phyloP scores from a whole-genome alignment of 2,888 invertebrate genomes.

The Euclidia mi region DNA sequence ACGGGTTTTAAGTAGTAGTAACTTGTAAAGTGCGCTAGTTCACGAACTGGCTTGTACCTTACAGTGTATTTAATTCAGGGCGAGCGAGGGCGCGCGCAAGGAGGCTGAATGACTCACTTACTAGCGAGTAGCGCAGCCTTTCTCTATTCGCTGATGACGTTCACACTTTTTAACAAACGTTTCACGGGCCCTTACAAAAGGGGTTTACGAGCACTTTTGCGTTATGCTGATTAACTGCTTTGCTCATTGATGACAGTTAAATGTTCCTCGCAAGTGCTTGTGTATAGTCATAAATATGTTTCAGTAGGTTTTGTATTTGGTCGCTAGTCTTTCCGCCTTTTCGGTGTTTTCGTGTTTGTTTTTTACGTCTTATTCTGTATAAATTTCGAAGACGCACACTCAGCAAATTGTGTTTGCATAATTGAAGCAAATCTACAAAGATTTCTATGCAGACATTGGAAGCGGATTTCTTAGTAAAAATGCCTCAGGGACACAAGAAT shows the following conservation, averaged over 20 bases:
- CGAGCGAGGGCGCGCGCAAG: conserved; percentile 3
- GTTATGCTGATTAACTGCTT: conserved; percentile 50
- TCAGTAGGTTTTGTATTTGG: background rate
- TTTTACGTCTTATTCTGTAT: background rate
- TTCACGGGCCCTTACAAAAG: conserved; percentile 48
- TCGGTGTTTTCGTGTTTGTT: conserved; percentile 4
- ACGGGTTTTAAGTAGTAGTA: conserved; percentile 10
- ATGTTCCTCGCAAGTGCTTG: too few species aligned
- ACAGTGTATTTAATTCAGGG: conserved; percentile 46
- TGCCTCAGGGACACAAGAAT: too few species aligned
- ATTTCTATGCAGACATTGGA: background rate
- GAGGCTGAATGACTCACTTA: conserved; percentile 48
- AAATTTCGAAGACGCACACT: background rate
- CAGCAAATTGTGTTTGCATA: background rate
- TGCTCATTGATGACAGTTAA: conserved; percentile 19
- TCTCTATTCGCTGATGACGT: conserved; percentile 50
- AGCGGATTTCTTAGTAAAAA: too few species aligned
- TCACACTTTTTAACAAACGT: conserved; percentile 59
- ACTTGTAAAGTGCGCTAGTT: conserved; percentile 3
- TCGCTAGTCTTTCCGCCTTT: conserved; percentile 15
- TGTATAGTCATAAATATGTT: too few species aligned
- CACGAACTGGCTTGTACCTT: conserved; percentile 17
- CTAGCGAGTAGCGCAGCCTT: conserved; percentile 28
- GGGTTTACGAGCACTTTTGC: conserved; percentile 42
- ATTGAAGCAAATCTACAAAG: background rate